These are phyloP conservation scores for Heliconius ismenius DNA, from an alignment of 2,888 invertebrate genomes.

Conservation along the genomic window DNA sequence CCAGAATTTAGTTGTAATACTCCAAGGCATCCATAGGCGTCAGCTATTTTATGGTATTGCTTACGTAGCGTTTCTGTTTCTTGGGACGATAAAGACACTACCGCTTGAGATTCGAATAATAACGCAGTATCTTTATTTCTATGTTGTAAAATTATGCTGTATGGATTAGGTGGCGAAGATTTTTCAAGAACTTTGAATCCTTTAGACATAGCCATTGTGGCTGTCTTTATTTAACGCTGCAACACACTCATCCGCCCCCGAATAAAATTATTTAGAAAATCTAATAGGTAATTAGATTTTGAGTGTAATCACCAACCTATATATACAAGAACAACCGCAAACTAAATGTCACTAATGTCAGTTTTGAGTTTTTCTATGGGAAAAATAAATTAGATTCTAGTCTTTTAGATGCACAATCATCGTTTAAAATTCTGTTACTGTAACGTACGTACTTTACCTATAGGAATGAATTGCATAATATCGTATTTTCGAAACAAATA, in stretches of 20 bases:
- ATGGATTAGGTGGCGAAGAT: slow-evolving; percentile 91
- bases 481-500: too few relatives aligned
- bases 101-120: slow-evolving; percentile 95
- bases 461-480: too few relatives aligned
- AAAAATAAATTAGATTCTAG: neutral
- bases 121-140: slow-evolving; percentile 92
- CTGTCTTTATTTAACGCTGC: slow-evolving; percentile 44
- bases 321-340: slow-evolving; percentile 23
- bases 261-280: slow-evolving; percentile 23
- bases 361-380: neutral
- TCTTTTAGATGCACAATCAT: neutral
- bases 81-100: slow-evolving; percentile 91
- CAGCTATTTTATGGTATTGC: slow-evolving; percentile 93
- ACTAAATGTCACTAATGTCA: slow-evolving; percentile 39
- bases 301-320: slow-evolving; percentile 34
- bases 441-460: too few relatives aligned
- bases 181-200: slow-evolving; percentile 95
- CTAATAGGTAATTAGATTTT: slow-evolving; percentile 30
- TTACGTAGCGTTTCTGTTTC: slow-evolving; percentile 95
- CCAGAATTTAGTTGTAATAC: slow-evolving; percentile 94
- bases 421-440: too few relatives aligned
- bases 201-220: slow-evolving; percentile 95
- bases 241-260: slow-evolving; percentile 66
- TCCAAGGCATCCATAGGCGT: slow-evolving; percentile 98
- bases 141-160: slow-evolving; percentile 94